These are phyloP conservation scores for Hepsetus odoe DNA, from an alignment of 2,113 vertebrate species.

Conservation along the genomic window DNA sequence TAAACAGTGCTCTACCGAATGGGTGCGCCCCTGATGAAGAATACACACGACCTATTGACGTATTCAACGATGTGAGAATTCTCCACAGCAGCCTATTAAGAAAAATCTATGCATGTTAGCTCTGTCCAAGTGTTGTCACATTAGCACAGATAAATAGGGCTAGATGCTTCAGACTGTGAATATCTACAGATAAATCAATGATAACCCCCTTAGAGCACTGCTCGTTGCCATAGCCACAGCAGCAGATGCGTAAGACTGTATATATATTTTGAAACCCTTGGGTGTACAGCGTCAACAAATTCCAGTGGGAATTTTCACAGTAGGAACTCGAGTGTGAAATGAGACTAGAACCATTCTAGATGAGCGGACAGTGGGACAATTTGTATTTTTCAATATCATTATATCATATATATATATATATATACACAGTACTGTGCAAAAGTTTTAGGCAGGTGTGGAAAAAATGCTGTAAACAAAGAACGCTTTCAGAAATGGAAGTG, in stretches of 20 bases:
- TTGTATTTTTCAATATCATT: neutral
- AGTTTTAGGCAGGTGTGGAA: too few relatives aligned
- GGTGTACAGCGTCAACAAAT: neutral
- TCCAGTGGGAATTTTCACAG: neutral
- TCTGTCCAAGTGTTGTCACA: conserved; percentile 15
- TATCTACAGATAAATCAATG: conserved; percentile 30
- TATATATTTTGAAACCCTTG: neutral
- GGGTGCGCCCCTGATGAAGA: neutral
- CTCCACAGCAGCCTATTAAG: conserved; percentile 25
- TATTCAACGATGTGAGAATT: neutral
- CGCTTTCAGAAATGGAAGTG: too few relatives aligned
- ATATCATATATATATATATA: too few relatives aligned
- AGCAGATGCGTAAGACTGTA: neutral
- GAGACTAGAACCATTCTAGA: neutral
- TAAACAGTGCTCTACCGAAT: neutral
- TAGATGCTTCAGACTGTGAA: neutral
- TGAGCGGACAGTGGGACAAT: neutral
- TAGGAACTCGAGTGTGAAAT: neutral
- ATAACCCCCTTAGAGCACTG: conserved; percentile 7
- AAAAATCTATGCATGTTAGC: conserved; percentile 27
- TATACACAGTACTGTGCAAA: too few relatives aligned
- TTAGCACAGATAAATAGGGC: conserved; percentile 14
- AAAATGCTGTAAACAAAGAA: too few relatives aligned
- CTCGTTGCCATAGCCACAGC: neutral
- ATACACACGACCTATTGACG: neutral